A percentile compares a stretch with the other conserved stretches of the same genome.
Conservation (phyloP, 2,888 invertebrate species). For the Agriopis leucophaearia region DNA sequence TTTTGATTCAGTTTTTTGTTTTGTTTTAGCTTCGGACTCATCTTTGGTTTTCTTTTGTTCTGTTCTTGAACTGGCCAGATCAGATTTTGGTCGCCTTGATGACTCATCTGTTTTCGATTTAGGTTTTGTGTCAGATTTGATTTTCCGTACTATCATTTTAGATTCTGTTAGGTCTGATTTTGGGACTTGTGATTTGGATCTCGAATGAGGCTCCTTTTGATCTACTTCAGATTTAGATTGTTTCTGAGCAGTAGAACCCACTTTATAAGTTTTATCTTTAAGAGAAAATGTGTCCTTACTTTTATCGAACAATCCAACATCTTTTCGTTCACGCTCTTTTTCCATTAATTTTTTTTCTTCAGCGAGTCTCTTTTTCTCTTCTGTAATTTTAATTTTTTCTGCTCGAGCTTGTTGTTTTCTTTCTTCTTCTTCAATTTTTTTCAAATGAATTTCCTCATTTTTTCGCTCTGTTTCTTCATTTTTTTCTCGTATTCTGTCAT, state of each 20-base stretch:
- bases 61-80: not conserved
- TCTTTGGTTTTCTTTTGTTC: not conserved
- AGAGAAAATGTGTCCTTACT: not conserved
- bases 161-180: slow-evolving; percentile 2
- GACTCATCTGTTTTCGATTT: not conserved
- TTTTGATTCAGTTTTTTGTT: not conserved
- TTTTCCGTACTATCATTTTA: slow-evolving; percentile 2
- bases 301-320: not conserved
- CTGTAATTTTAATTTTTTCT: slow-evolving; percentile 38
- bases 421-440: slow-evolving; percentile 40
- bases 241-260: not conserved
- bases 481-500: slow-evolving; percentile 54
- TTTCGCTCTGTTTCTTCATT: slow-evolving; percentile 41
- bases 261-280: not conserved
- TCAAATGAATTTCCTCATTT: slow-evolving; percentile 39
- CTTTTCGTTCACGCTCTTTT: not conserved
- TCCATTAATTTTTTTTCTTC: slow-evolving; percentile 5
- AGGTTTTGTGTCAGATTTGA: slow-evolving; percentile 1
- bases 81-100: not conserved
- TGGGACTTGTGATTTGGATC: not conserved
- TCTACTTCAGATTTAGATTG: not conserved
- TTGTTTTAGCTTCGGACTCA: not conserved
- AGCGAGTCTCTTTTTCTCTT: slow-evolving; percentile 22
- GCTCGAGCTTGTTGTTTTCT: slow-evolving; percentile 38
- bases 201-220: not conserved